Conservation (phyloP, 2,113 vertebrate species). For the Machaerirhynchus nigripectus region DNA sequence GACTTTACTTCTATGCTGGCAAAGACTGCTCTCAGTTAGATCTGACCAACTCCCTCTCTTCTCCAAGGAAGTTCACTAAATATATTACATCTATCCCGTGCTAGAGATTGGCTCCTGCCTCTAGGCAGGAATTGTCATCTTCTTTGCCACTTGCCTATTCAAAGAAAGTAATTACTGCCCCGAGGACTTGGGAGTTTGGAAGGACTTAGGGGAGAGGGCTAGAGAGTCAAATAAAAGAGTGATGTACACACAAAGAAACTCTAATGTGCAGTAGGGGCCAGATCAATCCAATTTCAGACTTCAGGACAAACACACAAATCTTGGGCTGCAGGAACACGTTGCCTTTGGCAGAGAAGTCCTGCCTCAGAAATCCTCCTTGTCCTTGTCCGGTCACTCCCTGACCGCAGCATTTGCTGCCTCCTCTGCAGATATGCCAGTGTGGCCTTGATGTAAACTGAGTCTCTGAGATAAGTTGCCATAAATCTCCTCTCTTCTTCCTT, state of each 20-base stretch:
- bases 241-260: not conserved
- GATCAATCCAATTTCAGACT: not conserved
- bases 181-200: not conserved
- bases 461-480: not conserved
- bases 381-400: not conserved
- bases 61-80: not conserved
- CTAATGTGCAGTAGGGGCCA: not conserved
- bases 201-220: not conserved
- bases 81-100: not conserved
- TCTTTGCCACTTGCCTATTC: not conserved
- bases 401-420: not conserved
- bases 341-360: not conserved
- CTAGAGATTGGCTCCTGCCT: not conserved
- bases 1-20: not conserved
- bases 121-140: not conserved
- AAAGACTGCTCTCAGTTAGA: not conserved
- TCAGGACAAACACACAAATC: not conserved
- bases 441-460: not conserved
- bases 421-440: not conserved
- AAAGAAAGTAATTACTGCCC: not conserved
- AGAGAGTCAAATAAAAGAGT: not conserved
- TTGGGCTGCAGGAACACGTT: accelerated
- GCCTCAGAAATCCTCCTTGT: not conserved
- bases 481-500: not conserved
- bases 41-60: not conserved